phyloP scores from a whole-genome alignment of 2,797 vertebrate species.

The Fringilla coelebs region DNA sequence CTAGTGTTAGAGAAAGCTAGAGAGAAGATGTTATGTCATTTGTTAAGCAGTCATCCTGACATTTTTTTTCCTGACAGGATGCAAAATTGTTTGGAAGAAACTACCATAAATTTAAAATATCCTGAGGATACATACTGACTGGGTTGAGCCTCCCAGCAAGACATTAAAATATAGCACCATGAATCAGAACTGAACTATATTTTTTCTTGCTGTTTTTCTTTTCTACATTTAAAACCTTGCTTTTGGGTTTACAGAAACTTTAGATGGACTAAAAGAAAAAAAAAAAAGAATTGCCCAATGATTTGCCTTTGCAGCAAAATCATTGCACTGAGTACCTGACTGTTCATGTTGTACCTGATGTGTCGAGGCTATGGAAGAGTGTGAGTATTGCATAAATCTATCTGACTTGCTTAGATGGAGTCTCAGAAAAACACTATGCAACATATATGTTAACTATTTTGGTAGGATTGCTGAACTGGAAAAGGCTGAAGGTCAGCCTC shows the following conservation, averaged over 20 bases:
- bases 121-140: not conserved
- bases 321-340: not conserved
- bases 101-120: not conserved
- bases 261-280: not conserved
- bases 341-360: not conserved
- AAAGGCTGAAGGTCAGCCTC: not conserved
- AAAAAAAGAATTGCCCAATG: not conserved
- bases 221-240: not conserved
- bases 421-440: not conserved
- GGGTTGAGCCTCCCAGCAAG: not conserved
- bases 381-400: not conserved
- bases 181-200: not conserved
- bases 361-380: not conserved
- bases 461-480: not conserved
- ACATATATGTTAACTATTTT: not conserved
- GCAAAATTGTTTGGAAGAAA: not conserved
- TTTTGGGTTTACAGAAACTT: not conserved
- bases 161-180: not conserved
- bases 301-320: not conserved
- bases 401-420: not conserved
- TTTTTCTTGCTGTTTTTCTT: not conserved
- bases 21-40: not conserved
- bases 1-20: not conserved
- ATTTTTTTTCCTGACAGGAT: not conserved
- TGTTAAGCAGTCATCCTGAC: not conserved